phyloP scores from a whole-genome alignment of 2,888 invertebrate genomes.

The Caenorhabditis sulstoni region DNA sequence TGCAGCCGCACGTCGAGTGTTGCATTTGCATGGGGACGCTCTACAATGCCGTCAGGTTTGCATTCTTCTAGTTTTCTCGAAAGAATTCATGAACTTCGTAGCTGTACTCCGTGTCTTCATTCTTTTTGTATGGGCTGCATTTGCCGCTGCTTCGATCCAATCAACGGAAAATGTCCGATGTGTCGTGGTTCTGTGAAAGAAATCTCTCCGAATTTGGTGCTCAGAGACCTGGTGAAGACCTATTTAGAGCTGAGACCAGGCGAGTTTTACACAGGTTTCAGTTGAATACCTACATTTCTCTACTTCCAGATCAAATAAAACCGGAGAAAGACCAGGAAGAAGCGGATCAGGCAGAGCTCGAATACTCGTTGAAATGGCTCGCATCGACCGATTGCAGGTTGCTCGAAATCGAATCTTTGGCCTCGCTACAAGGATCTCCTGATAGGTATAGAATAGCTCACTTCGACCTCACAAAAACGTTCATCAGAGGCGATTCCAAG shows the following conservation, averaged over 20 bases:
- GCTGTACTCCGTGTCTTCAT: conserved; percentile 40
- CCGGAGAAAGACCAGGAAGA: conserved; percentile 6
- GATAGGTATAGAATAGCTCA: not conserved
- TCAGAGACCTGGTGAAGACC: conserved; percentile 17
- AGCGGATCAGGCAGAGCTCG: conserved; percentile 12
- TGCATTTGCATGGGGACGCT: conserved; percentile 18
- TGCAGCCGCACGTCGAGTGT: conserved; percentile 18
- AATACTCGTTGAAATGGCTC: conserved; percentile 25
- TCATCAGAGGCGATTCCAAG: not conserved
- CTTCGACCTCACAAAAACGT: not conserved
- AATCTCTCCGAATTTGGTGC: conserved; percentile 14
- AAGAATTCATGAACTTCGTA: not conserved
- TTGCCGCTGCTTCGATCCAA: conserved; percentile 1
- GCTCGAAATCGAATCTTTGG: conserved; percentile 20
- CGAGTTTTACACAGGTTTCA: not conserved
- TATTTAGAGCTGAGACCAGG: conserved; percentile 18
- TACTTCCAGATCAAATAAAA: conserved; percentile 5
- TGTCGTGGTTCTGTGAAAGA: conserved; percentile 20
- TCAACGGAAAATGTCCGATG: conserved; percentile 27
- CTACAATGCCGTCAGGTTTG: conserved; percentile 28
- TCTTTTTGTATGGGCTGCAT: conserved; percentile 35
- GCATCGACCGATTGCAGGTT: not conserved
- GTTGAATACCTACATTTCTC: not conserved
- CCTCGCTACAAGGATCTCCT: conserved; percentile 14
- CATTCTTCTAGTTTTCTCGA: not conserved